phyloP scores from a whole-genome alignment of 2,113 vertebrate genomes.

The Prinia subflava region DNA sequence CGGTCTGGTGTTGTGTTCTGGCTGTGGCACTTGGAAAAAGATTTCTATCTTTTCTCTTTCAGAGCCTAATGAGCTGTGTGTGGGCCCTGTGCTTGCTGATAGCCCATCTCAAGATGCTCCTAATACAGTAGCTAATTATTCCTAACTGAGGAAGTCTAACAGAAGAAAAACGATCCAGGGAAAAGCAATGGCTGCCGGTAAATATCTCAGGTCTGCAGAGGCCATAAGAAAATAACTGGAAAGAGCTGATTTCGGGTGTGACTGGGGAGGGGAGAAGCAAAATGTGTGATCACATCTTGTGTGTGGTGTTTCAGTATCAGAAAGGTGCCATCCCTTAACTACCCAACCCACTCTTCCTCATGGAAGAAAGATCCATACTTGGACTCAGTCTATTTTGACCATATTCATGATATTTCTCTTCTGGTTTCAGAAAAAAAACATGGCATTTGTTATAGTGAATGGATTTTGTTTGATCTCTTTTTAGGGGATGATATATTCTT shows the following conservation, averaged over 20 bases:
- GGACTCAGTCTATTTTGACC: not conserved
- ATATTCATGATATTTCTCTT: not conserved
- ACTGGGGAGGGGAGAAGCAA: not conserved
- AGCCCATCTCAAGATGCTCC: conserved; percentile 43
- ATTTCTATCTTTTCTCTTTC: conserved; percentile 15
- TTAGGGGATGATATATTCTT: not conserved
- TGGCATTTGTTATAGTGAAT: not conserved
- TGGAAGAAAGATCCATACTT: not conserved
- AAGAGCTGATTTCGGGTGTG: not conserved
- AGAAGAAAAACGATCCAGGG: conserved; percentile 49
- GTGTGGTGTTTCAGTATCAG: not conserved
- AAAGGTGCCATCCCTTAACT: not conserved
- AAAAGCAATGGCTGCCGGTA: conserved; percentile 89
- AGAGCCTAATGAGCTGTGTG: conserved; percentile 71
- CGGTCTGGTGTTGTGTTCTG: not conserved
- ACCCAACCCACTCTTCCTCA: not conserved
- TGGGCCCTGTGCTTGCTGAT: conserved; percentile 49
- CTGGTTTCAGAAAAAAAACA: not conserved
- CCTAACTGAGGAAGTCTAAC: conserved; percentile 61
- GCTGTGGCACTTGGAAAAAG: not conserved
- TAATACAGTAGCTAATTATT: conserved; percentile 67
- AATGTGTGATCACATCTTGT: not conserved
- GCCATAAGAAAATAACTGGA: not conserved
- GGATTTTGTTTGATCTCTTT: not conserved
- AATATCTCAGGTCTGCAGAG: conserved; percentile 10